Conservation (phyloP, 2,797 vertebrate species). For the Nasua narica region DNA sequence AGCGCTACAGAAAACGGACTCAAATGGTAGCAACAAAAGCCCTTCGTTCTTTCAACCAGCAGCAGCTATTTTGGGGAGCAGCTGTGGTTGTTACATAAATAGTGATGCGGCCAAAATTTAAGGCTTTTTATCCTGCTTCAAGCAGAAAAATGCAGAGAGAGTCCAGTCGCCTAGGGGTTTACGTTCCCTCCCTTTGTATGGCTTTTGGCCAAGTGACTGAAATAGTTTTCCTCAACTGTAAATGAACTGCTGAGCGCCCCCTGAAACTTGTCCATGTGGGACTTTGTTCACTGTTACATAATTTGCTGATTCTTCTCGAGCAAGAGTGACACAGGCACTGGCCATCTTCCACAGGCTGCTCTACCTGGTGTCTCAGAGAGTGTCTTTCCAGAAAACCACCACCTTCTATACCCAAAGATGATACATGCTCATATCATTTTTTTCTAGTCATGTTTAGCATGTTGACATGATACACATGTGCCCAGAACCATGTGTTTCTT, state of each 20-base stretch:
- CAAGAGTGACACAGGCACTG: conserved; percentile 6
- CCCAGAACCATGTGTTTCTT: background rate
- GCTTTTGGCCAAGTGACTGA: conserved; percentile 54
- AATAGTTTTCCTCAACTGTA: conserved; percentile 57
- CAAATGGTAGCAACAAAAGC: background rate
- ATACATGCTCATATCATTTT: background rate
- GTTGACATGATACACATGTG: background rate
- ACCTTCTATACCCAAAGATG: background rate
- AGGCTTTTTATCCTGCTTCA: conserved; percentile 42
- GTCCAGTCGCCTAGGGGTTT: conserved; percentile 21
- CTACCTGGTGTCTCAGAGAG: background rate
- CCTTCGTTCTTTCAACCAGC: conserved; percentile 13
- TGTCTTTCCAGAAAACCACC: conserved; percentile 20
- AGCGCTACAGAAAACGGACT: conserved; percentile 18
- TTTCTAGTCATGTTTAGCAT: background rate
- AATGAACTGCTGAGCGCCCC: background rate
- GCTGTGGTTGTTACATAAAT: conserved; percentile 62
- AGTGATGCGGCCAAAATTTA: conserved; percentile 39
- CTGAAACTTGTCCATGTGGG: background rate
- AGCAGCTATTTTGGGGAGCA: conserved; percentile 59
- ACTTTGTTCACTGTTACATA: background rate
- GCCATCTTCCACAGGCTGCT: background rate
- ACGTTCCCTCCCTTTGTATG: conserved; percentile 24
- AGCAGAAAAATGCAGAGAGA: conserved; percentile 22
- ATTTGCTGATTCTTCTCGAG: background rate